Conservation (phyloP, 2,113 vertebrate species). For the Indicator indicator region DNA sequence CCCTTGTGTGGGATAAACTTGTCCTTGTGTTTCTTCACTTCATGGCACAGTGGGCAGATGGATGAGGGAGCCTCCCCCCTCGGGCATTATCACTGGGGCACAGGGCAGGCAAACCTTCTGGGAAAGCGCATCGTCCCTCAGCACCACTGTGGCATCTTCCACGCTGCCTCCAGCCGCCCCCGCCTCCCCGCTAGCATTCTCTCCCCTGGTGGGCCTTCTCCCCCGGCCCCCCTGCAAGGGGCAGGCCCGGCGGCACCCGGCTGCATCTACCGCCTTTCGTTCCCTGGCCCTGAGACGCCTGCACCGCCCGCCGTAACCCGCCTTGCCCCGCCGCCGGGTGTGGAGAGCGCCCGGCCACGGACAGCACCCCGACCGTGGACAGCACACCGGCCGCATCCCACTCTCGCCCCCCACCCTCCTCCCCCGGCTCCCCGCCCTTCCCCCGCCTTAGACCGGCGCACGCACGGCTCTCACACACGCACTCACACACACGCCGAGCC, state of each 20-base stretch:
- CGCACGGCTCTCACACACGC: not conserved
- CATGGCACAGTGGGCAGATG: not conserved
- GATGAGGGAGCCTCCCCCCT: not conserved
- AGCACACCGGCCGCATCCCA: not conserved
- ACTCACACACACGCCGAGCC: not conserved
- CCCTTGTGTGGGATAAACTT: not conserved
- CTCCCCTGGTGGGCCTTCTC: not conserved
- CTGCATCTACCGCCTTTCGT: not conserved
- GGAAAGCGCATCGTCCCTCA: not conserved
- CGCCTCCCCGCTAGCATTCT: not conserved
- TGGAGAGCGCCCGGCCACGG: not conserved
- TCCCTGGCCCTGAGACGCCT: not conserved
- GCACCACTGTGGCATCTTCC: not conserved
- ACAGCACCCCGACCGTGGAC: no score
- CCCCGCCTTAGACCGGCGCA: not conserved
- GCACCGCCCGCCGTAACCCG: not conserved
- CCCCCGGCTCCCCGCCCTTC: not conserved
- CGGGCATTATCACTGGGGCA: not conserved
- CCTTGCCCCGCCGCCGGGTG: not conserved
- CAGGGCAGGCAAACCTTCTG: not conserved
- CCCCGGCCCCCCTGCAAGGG: not conserved
- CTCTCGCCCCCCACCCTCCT: not conserved
- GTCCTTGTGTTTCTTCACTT: not conserved
- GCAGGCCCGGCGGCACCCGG: not conserved
- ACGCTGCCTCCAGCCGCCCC: not conserved